phyloP scores from a whole-genome alignment of 2,113 vertebrate genomes.

The Halcyon senegalensis region DNA sequence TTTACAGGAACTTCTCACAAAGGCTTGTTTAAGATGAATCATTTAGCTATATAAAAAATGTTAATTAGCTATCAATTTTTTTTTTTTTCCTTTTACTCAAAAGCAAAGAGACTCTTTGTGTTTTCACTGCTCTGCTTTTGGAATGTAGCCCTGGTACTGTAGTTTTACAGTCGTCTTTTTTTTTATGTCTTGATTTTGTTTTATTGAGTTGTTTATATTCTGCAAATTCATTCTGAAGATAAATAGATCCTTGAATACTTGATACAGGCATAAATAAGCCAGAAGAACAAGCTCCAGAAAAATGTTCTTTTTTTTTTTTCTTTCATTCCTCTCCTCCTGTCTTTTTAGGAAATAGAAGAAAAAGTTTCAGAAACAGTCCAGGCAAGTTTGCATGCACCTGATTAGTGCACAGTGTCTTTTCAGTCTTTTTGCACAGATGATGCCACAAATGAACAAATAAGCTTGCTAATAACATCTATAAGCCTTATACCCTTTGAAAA shows the following conservation, averaged over 20 bases:
- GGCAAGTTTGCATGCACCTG: neutral
- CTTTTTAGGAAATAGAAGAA: neutral
- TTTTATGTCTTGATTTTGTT: slow-evolving; percentile 17
- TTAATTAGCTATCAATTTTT: neutral
- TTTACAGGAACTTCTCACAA: slow-evolving; percentile 1
- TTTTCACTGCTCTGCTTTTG: neutral
- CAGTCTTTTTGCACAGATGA: neutral
- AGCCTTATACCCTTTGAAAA: neutral
- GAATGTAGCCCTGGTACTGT: neutral
- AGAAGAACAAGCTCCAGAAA: neutral
- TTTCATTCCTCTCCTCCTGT: neutral
- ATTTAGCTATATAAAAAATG: neutral
- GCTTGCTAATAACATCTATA: neutral
- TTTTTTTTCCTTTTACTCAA: neutral
- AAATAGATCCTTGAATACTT: slow-evolving; percentile 27
- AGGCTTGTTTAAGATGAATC: slow-evolving; percentile 38
- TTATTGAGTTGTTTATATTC: slow-evolving; percentile 26
- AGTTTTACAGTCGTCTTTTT: neutral
- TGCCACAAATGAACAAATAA: neutral
- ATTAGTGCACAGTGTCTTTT: neutral
- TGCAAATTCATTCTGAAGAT: slow-evolving; percentile 13
- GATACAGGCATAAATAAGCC: neutral
- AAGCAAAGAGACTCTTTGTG: neutral
- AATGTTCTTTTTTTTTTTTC: neutral
- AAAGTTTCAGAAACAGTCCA: neutral